Evolutionary conservation across 2,797 vertebrate genomes (phyloP).

Genomic region (Triplophysa bombifrons): DNA sequence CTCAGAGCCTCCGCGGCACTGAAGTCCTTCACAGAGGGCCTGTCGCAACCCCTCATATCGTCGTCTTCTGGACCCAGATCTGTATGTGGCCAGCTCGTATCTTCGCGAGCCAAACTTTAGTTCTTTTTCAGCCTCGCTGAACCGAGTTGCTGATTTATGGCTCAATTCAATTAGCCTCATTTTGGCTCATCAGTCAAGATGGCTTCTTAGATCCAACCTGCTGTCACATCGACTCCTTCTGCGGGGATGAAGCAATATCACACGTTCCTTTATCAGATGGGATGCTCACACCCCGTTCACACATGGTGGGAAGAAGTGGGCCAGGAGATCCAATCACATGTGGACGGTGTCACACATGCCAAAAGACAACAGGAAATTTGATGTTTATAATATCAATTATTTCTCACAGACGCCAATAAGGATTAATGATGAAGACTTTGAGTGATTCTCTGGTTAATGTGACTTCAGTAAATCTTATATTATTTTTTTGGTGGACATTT

Average conservation of each 20-base stretch:
- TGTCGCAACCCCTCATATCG: conserved; percentile 18
- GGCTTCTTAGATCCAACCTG: conserved; percentile 46
- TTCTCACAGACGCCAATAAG: neutral
- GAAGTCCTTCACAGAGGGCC: conserved; percentile 1
- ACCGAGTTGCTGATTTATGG: conserved; percentile 49
- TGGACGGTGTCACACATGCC: neutral
- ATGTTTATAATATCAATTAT: neutral
- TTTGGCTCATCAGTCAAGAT: conserved; percentile 53
- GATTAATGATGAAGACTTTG: neutral
- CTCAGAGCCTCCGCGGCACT: neutral
- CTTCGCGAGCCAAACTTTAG: conserved; percentile 26
- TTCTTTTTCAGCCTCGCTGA: conserved; percentile 31
- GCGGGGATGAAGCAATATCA: conserved; percentile 38
- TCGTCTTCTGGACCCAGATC: conserved; percentile 5
- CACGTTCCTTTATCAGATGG: conserved; percentile 19
- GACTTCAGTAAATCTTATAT: too few relatives aligned
- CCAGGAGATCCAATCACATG: neutral
- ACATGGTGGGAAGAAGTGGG: neutral
- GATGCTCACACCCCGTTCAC: neutral
- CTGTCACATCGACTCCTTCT: conserved; percentile 25
- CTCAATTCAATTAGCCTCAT: conserved; percentile 56
- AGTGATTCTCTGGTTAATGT: too few relatives aligned
- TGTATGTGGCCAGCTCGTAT: conserved; percentile 19
- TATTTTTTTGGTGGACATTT: too few relatives aligned
- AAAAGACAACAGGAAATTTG: neutral